Base-by-base conservation (phyloP, 2,888 invertebrate species). In the Acronicta alni region DNA sequence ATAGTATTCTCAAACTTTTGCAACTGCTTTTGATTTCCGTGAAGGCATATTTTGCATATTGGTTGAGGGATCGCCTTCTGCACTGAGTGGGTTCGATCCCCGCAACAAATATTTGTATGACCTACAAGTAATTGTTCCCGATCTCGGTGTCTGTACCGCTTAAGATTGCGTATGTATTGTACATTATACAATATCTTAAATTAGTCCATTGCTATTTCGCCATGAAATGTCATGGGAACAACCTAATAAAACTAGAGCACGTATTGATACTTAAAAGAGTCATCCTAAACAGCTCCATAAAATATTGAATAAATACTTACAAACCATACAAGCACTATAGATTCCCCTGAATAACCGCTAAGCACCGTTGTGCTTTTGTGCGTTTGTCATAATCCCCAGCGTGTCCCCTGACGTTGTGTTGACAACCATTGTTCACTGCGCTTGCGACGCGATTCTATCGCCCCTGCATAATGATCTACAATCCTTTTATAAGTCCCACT, bases 351-450 rank as follows among this genome's bases (percentile, higher is more conserved):
- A 64, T 77, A 66, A 80, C 84, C 83, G 67, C 83, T 84, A 84
- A 87, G 82, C 82, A 77, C 75, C 74, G 77, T 81, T 83, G 86
- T 83, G 67, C 86, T 82, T 86, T 88, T 88, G 88, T 89, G 81
- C 70, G 83, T 83, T 80, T 79, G 83, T 84, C 83, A 78, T 75
- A 79, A 80, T 82, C 84, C 81, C 66, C 61, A 51, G 61, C 23
- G 51, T 41, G 49, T 58, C 63, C 68, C 61, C 60, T 75, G 79
- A 81, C 75, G 72, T 75, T 84, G 88, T 88, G 93, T 88, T 90
- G 91, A 92, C 92, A 90, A 80, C 75, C 73, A 88, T 89, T 91
- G 89, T 90, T 60, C 53, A 46, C 42, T 73, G 80, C 80, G 81
- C 75, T 49, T 57, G 76, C 81, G 77, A 67, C 57, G 79, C 62